Evolutionary conservation across 2,888 invertebrate species (phyloP), one percentile per base, ranked within the genome.

Genomic region (Agrypnus murinus): DNA sequence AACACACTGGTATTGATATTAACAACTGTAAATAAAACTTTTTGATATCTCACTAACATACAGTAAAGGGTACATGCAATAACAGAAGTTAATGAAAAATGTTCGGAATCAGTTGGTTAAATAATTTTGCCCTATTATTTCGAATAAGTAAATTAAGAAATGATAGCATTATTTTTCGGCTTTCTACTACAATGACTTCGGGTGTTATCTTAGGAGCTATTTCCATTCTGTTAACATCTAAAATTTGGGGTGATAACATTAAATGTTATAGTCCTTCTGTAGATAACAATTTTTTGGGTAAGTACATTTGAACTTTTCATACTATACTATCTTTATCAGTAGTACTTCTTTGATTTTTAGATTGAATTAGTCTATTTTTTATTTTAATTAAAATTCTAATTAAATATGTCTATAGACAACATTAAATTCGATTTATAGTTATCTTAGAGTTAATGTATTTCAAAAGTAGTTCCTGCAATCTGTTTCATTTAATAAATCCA

Each of bases 171-270:
- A 12, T 15, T 40, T 74, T 74, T 59, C 40, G 55, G 1, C 9
- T 74, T 31, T 43, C 65, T 4, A 73, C 75, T 15, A 45, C 64
- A 0, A n/a, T 58, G 8, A 71, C 73, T 8, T 34, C 71, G 1
- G 57, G 63, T 34, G 43, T 75, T 32, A 48, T 75, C 4, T 38
- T 75, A 9, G 17, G 70, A 32, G 71, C 69, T 15, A 62, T 75
- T 43, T 58, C 71, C 5, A 57, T 75, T 17, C 65, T 72, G 9
- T 40, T 75, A 17, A 60, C 71, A 8, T 70, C 71, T 8, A 70
- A 69, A 7, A 25, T 74, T 45, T 74, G 74, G 74, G 70, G 74
- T 15, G 72, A 74, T 12, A 57, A 62, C 9, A 75, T 75, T 15
- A 45, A 9, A 8, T 69, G 69, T 46, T n/a, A n/a, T n/a, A n/a